phyloP scores from a whole-genome alignment of 2,113 vertebrate genomes.

The Ramphastos sulfuratus region DNA sequence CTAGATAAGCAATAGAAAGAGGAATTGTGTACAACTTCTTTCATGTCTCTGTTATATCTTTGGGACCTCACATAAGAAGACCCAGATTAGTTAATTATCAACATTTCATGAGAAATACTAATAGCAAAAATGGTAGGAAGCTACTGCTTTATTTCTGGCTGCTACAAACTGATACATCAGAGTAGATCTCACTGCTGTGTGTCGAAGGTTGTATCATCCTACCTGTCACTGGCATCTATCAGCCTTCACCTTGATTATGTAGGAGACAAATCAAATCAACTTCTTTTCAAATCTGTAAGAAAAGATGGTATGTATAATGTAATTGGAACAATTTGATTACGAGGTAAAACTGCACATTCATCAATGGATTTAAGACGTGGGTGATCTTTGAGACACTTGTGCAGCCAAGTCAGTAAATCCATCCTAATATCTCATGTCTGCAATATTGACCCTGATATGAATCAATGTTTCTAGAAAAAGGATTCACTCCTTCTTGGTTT shows the following conservation, averaged over 20 bases:
- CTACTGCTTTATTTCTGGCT: neutral
- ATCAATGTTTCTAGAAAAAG: slow-evolving; percentile 62
- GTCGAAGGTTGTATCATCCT: neutral
- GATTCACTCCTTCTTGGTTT: slow-evolving; percentile 69
- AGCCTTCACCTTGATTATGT: neutral
- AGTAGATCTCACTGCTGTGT: neutral
- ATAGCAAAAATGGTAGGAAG: neutral
- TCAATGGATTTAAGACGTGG: neutral
- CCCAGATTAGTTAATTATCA: neutral
- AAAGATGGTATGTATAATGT: neutral
- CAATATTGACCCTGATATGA: slow-evolving; percentile 64
- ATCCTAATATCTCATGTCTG: slow-evolving; percentile 64
- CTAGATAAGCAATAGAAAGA: slow-evolving; percentile 6
- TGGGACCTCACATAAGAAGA: slow-evolving; percentile 9
- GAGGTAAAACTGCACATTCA: neutral
- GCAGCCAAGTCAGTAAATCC: slow-evolving; percentile 63
- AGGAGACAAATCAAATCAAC: slow-evolving; percentile 9
- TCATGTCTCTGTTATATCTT: neutral
- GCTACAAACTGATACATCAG: neutral
- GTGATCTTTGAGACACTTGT: slow-evolving; percentile 4
- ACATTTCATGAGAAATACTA: slow-evolving; percentile 5
- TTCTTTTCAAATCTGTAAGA: neutral
- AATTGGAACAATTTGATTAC: slow-evolving; percentile 36
- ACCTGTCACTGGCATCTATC: neutral
- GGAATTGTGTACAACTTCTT: neutral